A percentile compares a stretch with the other conserved stretches of the same genome.
These are phyloP conservation scores for Scatophagus argus DNA, from an alignment of 2,113 vertebrate genomes.

Conservation along the genomic window DNA sequence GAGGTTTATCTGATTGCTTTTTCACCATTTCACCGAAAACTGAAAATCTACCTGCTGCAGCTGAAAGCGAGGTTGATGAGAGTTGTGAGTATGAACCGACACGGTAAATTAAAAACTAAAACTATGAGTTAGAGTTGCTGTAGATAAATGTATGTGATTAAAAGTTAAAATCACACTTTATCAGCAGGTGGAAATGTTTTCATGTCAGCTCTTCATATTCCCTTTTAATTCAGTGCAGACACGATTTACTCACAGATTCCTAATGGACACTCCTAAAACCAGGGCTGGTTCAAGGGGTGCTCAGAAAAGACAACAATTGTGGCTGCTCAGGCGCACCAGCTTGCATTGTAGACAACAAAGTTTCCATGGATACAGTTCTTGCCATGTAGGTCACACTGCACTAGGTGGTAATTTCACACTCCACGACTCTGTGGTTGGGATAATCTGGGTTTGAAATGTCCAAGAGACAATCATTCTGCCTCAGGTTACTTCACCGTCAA, in stretches of 20 bases:
- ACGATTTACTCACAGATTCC: neutral
- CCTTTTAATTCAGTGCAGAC: neutral
- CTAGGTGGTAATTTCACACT: slow-evolving; percentile 54
- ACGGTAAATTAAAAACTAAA: neutral
- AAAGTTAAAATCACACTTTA: neutral
- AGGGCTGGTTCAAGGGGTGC: neutral
- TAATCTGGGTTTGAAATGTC: slow-evolving; percentile 47
- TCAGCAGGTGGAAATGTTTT: neutral
- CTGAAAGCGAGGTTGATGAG: neutral
- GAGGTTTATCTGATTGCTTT: too few species aligned
- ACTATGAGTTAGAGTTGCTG: too few species aligned
- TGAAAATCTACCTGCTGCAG: neutral
- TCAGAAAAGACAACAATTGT: slow-evolving; percentile 15
- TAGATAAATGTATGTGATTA: neutral
- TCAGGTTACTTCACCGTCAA: neutral
- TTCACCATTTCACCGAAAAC: too few species aligned
- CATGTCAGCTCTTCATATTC: neutral
- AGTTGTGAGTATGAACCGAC: neutral
- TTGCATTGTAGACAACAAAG: slow-evolving; percentile 21
- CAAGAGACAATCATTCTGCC: slow-evolving; percentile 27
- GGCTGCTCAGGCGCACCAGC: neutral
- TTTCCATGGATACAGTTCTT: slow-evolving; percentile 53
- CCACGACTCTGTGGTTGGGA: slow-evolving; percentile 22
- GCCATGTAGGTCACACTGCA: slow-evolving; percentile 45
- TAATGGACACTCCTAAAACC: neutral